Base-by-base conservation (phyloP, 2,113 vertebrate species). In the Sciurus niger region DNA sequence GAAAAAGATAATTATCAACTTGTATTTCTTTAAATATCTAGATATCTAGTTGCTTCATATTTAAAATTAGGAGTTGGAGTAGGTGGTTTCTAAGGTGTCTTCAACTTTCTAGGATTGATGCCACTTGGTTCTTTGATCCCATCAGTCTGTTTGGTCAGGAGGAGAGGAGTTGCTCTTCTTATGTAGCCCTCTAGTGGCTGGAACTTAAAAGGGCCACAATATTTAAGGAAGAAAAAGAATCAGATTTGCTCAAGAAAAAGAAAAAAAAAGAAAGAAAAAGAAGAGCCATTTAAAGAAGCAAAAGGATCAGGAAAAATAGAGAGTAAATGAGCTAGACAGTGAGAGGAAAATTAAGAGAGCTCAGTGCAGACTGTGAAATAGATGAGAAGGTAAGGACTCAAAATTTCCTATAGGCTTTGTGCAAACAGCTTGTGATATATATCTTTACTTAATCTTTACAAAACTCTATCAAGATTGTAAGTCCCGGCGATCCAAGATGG, bases 131-230 rank as follows among this genome's bases (percentile, higher is more conserved):
- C 48, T 96, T 83, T 89, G 8, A 37, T 86, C 58, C 83, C 51
- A 83, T 43, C 70, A 84, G 14, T 32, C 28, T 53, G 8, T 6
- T 4, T 60, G 37, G n/a, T 86, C 65, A 84, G 28, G 20, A 22
- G 28, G 34, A 87, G 34, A 84, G 22, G 17, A 80, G 73, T 20
- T 90, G 4, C n/a, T 53, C 85, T 85, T 90, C 34, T 16, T 24
- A 77, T 37, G 37, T 43, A 83, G 70, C 74, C 89, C 68, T 51
- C 84, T 96, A 74, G 89, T 87, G 92, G 90, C 72, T 95, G 70
- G 46, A 96, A 55, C 24, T n/a, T 94, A 48, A 74, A 95, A 94
- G 28, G 22, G 34, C 4, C 28, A 77, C 77, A 92, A 32, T 67
- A 53, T 79, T 67, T 93, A 93, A 89, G 51, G 37, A 55, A 78